A percentile compares a stretch with the other conserved stretches of the same genome.
Conservation (phyloP, 2,797 vertebrate species). For the Cirrhinus mrigala region DNA sequence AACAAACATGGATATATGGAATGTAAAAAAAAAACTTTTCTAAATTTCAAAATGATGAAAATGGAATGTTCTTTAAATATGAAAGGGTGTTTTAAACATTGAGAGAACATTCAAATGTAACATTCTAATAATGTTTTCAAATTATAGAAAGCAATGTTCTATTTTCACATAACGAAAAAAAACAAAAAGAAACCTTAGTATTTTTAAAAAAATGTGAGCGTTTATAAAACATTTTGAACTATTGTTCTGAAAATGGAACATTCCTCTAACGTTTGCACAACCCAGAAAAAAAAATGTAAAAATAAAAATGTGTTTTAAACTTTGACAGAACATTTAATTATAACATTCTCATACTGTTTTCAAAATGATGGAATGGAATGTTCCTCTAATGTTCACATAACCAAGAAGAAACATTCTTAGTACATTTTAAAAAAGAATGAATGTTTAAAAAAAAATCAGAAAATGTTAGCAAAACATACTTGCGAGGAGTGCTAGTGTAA, state of each 20-base stretch:
- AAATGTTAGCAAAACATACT: neutral
- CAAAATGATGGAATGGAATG: neutral
- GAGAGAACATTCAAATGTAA: neutral
- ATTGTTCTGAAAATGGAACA: neutral
- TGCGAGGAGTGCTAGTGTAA: neutral
- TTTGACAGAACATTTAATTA: neutral
- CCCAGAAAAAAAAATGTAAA: neutral
- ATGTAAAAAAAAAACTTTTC: too few species aligned
- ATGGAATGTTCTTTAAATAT: neutral
- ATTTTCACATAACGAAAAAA: too few species aligned
- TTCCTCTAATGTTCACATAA: neutral
- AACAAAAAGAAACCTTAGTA: neutral
- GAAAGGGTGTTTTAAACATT: neutral
- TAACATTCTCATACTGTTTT: neutral
- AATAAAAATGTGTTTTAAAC: neutral
- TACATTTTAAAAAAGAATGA: too few species aligned
- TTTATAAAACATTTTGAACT: too few species aligned
- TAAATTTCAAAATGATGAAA: neutral
- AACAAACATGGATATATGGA: neutral
- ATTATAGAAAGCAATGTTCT: neutral
- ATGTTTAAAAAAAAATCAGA: neutral
- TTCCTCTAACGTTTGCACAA: neutral
- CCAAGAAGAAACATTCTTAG: neutral
- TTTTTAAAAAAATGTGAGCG: too few species aligned
- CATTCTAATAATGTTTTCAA: neutral